Percentiles rank a stretch among this genome's conserved stretches.
phyloP scores from a whole-genome alignment of 2,888 invertebrate species.

The Spodoptera picta region DNA sequence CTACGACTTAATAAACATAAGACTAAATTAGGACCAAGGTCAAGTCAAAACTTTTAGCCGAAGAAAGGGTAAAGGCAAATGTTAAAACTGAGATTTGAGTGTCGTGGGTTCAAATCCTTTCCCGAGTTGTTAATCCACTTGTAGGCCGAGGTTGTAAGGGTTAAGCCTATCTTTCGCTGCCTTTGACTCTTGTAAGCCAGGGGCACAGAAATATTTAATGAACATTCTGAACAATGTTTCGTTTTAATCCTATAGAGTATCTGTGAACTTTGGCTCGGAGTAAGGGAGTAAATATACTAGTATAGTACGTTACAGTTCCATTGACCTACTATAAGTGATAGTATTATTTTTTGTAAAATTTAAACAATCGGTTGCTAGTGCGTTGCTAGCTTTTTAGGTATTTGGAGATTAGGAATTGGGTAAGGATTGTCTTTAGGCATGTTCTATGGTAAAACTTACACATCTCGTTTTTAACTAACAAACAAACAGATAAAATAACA shows the following conservation, averaged over 20 bases:
- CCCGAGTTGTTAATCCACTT: constrained; percentile 31
- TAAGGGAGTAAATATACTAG: not conserved
- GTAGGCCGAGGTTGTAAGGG: constrained; percentile 17
- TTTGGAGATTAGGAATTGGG: too few relatives aligned
- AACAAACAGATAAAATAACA: too few relatives aligned
- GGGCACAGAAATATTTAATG: constrained; percentile 4
- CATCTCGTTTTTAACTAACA: too few relatives aligned
- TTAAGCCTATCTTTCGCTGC: constrained; percentile 24
- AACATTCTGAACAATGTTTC: not conserved
- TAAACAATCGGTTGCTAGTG: too few relatives aligned
- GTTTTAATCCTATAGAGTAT: not conserved
- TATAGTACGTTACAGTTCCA: too few relatives aligned
- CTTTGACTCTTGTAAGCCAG: constrained; percentile 27
- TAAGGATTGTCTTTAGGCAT: too few relatives aligned
- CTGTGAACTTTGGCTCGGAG: not conserved
- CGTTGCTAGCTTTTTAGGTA: too few relatives aligned
- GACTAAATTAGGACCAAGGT: not conserved
- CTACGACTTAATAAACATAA: too few relatives aligned
- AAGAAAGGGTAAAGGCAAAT: constrained; percentile 21
- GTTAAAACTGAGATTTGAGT: constrained; percentile 22
- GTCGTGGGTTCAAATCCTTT: constrained; percentile 21
- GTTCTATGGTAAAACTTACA: too few relatives aligned
- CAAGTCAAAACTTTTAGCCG: constrained; percentile 4
- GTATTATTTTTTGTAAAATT: too few relatives aligned
- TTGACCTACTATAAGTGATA: too few relatives aligned